Base-by-base conservation (phyloP, 2,797 vertebrate species). In the Cetoscarus ocellatus region DNA sequence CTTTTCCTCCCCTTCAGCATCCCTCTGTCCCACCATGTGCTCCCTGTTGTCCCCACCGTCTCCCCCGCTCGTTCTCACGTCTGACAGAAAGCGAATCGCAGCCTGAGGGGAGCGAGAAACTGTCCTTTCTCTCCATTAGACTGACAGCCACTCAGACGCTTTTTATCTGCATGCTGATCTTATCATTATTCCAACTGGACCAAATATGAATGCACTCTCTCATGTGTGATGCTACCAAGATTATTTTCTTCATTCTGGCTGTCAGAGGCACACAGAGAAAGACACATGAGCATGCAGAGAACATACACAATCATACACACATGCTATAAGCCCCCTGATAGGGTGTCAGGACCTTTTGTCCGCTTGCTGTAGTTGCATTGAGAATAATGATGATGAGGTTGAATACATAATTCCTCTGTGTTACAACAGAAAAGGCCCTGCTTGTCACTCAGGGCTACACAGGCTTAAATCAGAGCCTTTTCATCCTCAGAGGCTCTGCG, bases 341-440 rank as follows among this genome's bases (percentile, higher is more conserved):
- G 69, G 79, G 80, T 78, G 80, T 84, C 81, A 66, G 72, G 85
- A 87, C 75, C 83, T 80, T 90, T 92, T 91, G 86, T 92, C 78
- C 81, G 44, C 55, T 66, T 36, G 44, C 86, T 54, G 85, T 90
- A 90, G 86, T 91, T 66, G 72, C 62, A 57, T 36, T 38, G 58
- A 77, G 85, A 86, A 90, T 89, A 90, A 88, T 91, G 83, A 90
- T 87, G 83, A 90, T 86, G 83, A 85, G 66, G 82, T 64, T 82
- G 90, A 84, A 93, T 88, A 77, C 88, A 91, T 88, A 91, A 90
- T 88, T 89, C 89, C 55, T 83, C 79, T 86, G 84, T 88, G 82
- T 83, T 85, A 84, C 82, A 81, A 80, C 84, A 83, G 82, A 83
- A 87, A 89, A 80, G 69, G 62, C 67, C 80, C 58, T 58, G 85